Evolutionary conservation across 2,113 vertebrate species (phyloP).

Genomic region (Microcebus ravelobensis): DNA sequence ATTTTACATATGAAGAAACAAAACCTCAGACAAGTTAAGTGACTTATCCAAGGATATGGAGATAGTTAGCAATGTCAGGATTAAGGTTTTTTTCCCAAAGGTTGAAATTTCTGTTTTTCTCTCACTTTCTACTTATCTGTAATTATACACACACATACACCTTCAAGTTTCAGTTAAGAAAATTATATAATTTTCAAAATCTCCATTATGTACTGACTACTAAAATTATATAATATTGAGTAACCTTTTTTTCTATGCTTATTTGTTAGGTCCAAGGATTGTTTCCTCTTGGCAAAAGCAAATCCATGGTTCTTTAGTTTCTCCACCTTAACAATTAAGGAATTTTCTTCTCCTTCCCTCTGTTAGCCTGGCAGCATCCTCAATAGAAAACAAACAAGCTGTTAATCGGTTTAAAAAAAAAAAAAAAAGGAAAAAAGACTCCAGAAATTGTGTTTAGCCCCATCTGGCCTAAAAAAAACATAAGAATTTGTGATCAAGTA

Average conservation of each 20-base stretch:
- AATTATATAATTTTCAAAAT: slow-evolving; percentile 53
- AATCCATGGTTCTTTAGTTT: slow-evolving; percentile 82
- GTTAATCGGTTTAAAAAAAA: slow-evolving; percentile 80
- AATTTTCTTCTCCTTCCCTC: slow-evolving; percentile 54
- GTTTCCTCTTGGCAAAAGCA: slow-evolving; percentile 83
- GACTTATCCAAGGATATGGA: slow-evolving; percentile 13
- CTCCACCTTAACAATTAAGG: slow-evolving; percentile 82
- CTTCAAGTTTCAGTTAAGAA: neutral
- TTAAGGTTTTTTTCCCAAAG: neutral
- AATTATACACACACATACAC: neutral
- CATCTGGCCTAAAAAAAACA: slow-evolving; percentile 88
- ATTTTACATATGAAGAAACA: neutral
- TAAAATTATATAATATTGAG: slow-evolving; percentile 82
- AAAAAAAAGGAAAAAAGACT: slow-evolving; percentile 65
- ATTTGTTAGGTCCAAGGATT: slow-evolving; percentile 81
- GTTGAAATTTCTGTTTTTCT: slow-evolving; percentile 15
- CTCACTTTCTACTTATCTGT: neutral
- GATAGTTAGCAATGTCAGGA: neutral
- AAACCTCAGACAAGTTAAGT: neutral
- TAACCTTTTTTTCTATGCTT: slow-evolving; percentile 75
- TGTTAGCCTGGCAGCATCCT: slow-evolving; percentile 81
- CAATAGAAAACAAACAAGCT: slow-evolving; percentile 85
- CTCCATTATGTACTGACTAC: slow-evolving; percentile 47
- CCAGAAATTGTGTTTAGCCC: slow-evolving; percentile 86
- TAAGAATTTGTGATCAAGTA: slow-evolving; percentile 85